Conservation (phyloP, 2,888 invertebrate species). For the Diloba caeruleocephala region DNA sequence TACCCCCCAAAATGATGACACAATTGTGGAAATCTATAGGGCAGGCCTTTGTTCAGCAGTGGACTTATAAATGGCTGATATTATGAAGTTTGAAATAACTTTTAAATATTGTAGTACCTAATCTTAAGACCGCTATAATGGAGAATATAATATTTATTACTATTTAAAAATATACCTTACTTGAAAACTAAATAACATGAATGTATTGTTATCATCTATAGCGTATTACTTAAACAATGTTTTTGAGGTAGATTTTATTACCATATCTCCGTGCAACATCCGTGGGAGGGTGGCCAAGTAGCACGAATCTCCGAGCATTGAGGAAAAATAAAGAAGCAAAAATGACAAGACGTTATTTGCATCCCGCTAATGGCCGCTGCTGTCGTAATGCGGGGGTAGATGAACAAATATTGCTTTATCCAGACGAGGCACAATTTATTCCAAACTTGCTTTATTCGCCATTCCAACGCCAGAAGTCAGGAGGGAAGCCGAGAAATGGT, state of each 20-base stretch:
- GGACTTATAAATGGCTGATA: no score
- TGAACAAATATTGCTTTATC: constrained; percentile 89
- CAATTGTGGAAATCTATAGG: no score
- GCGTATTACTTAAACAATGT: constrained; percentile 17
- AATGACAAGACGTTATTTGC: constrained; percentile 89
- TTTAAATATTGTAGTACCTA: neutral
- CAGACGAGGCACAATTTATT: constrained; percentile 86
- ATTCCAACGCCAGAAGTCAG: constrained; percentile 79
- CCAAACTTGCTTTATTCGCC: constrained; percentile 85
- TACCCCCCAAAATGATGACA: no score
- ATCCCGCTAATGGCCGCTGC: constrained; percentile 86
- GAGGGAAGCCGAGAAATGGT: constrained; percentile 79
- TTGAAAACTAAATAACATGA: neutral
- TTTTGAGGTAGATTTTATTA: constrained; percentile 42
- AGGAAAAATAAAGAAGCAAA: constrained; percentile 87
- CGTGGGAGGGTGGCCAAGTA: constrained; percentile 64
- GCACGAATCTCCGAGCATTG: constrained; percentile 71
- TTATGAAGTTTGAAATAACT: neutral
- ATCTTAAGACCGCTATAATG: neutral
- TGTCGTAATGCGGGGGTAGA: constrained; percentile 87
- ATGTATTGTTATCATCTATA: constrained; percentile 1
- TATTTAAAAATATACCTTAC: neutral
- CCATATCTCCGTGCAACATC: constrained; percentile 57
- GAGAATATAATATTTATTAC: no score
- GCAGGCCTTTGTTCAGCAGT: no score